Evolutionary conservation across 53 echinoderm and acorn worm genomes (phyloP), one percentile per base, ranked within the genome.

Genomic region (Holothuria leucospilota): DNA sequence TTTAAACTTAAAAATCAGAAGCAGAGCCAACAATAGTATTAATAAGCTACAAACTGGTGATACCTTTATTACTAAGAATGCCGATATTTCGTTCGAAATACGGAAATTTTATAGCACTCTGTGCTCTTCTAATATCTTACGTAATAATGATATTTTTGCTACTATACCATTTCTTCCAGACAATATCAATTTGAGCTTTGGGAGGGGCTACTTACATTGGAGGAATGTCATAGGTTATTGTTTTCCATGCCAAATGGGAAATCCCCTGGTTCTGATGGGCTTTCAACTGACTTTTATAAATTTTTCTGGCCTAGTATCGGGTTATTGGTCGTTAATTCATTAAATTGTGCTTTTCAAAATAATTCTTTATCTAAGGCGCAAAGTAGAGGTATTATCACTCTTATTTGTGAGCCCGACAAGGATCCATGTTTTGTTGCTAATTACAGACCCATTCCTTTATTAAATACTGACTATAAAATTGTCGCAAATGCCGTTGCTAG

Each of bases 391-490:
- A 81, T 89, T 41, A 89, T 87, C 39, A 91, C 88, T n/a, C 72
- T 88, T 21, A 88, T 89, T 52, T 84, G 78, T 16, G 91, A 92
- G 68, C 74, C 86, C 25, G 91, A 74, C 58, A 91, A 86, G 65
- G 71, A 89, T 68, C 82, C 73, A 13, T 9, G 46, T 4, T 49
- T 30, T 11, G 40, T 94, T 49, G 84, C 86, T 29, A 94, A 85
- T 61, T 92, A 83, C 70, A 69, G 86, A 8, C 92, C 87, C 24
- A 92, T 94, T 62, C 82, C 91, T 23, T 68, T 94, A 5, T 67
- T 94, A 59, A 94, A 91, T 69, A 71, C 79, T 1, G 91, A 93
- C 49, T 91, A 93, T 77, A 91, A 88, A 21, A 85, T 91, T 29
- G 42, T 65, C 40, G 59, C 91, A 20, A 91, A 91, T 42, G 82